phyloP scores from a whole-genome alignment of 2,113 vertebrate species.

The Scopus umbretta region DNA sequence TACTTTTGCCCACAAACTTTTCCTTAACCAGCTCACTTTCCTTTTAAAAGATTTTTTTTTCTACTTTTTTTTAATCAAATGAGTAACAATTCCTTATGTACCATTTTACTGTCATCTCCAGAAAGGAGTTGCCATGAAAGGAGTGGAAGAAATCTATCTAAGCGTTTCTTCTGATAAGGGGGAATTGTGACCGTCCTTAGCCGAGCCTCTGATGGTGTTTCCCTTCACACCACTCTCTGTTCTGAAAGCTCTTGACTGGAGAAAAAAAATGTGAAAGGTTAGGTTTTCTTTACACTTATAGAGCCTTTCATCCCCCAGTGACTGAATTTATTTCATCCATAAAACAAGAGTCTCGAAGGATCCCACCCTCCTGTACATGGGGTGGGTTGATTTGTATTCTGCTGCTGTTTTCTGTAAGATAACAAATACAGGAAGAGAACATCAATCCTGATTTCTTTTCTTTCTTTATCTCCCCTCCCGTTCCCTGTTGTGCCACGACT shows the following conservation, averaged over 20 bases:
- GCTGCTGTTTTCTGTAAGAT: conserved; percentile 33
- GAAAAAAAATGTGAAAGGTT: neutral
- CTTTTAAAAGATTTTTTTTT: neutral
- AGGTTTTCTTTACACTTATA: neutral
- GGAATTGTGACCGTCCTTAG: neutral
- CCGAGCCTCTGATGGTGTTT: neutral
- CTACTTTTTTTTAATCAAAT: neutral
- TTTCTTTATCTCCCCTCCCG: conserved; percentile 44
- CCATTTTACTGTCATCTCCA: neutral
- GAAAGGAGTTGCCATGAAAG: neutral
- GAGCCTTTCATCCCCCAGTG: neutral
- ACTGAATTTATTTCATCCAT: neutral
- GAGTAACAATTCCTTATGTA: neutral
- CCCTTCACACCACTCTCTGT: neutral
- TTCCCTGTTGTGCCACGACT: conserved; percentile 34
- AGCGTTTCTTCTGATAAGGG: neutral
- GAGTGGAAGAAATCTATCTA: neutral
- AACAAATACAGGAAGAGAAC: conserved; percentile 58
- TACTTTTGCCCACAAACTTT: neutral
- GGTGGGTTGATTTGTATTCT: conserved; percentile 55
- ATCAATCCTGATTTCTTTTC: conserved; percentile 50
- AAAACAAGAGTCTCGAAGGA: neutral
- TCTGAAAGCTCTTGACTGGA: neutral
- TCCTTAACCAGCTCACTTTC: neutral
- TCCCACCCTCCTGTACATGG: neutral